Percentiles rank a stretch among this genome's conserved stretches.
phyloP scores from a whole-genome alignment of 1,140 invertebrate species.

The Caenorhabditis remanei region DNA sequence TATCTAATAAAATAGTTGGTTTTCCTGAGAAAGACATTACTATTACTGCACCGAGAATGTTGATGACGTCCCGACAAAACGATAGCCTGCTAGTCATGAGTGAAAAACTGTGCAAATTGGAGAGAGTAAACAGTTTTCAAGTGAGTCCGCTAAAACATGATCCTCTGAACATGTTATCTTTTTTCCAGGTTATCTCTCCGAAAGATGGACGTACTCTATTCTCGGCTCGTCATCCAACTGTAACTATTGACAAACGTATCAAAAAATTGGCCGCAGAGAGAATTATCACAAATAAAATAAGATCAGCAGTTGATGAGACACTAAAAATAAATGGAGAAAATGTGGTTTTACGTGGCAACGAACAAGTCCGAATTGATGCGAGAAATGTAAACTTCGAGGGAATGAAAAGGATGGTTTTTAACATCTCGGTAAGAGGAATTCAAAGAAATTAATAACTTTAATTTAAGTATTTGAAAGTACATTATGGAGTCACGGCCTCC shows the following conservation, averaged over 20 bases:
- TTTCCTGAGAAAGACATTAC: slow-evolving; percentile 33
- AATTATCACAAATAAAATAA: slow-evolving; percentile 29
- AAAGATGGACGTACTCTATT: slow-evolving; percentile 26
- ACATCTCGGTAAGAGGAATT: slow-evolving; percentile 24
- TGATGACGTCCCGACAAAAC: slow-evolving; percentile 33
- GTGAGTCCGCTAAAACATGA: neutral
- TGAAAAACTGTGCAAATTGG: slow-evolving; percentile 41
- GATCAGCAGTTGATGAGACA: slow-evolving; percentile 26
- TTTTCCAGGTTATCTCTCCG: neutral
- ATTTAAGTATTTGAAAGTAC: too few relatives aligned
- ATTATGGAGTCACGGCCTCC: too few relatives aligned
- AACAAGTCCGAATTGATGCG: slow-evolving; percentile 27
- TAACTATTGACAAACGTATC: slow-evolving; percentile 30
- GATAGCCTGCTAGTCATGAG: slow-evolving; percentile 37
- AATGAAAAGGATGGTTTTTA: slow-evolving; percentile 47
- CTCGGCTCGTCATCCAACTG: slow-evolving; percentile 27
- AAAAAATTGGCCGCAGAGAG: slow-evolving; percentile 22
- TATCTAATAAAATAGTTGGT: slow-evolving; percentile 3
- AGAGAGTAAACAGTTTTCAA: slow-evolving; percentile 39
- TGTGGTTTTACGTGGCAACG: slow-evolving; percentile 27
- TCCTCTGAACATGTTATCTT: neutral
- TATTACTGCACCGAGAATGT: slow-evolving; percentile 19
- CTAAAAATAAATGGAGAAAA: slow-evolving; percentile 34
- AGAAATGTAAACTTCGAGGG: slow-evolving; percentile 41
- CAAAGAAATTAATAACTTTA: neutral